Evolutionary conservation across 2,888 invertebrate species (phyloP).

Genomic region (Lumbricus terrestris): DNA sequence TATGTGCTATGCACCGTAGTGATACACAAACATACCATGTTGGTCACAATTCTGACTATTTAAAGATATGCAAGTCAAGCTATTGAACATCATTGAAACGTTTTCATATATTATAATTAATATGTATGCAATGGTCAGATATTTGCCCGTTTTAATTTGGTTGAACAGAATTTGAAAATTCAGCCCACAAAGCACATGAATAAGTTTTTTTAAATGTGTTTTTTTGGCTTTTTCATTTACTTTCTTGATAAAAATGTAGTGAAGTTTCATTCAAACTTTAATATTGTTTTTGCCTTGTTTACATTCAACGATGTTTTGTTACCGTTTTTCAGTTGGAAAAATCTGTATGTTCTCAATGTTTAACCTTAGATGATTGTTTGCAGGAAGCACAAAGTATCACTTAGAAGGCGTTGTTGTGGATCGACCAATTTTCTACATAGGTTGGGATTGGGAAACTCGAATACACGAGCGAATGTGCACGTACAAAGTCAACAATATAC

Average conservation of each 20-base stretch:
- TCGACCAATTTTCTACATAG: constrained; percentile 39
- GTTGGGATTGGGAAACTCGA: constrained; percentile 45
- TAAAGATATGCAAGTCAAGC: not conserved
- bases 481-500: constrained; percentile 48
- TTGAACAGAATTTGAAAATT: too few species aligned
- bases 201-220: too few species aligned
- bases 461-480: constrained; percentile 50
- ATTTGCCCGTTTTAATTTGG: too few species aligned
- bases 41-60: not conserved
- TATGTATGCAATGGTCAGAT: not conserved
- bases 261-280: not conserved
- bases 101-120: not conserved
- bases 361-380: constrained; percentile 14
- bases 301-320: not conserved
- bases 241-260: not conserved
- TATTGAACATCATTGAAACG: not conserved
- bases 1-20: not conserved
- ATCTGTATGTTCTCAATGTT: not conserved
- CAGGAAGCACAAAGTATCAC: constrained; percentile 45
- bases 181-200: too few species aligned
- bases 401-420: constrained; percentile 37
- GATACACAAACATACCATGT: not conserved
- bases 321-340: not conserved
- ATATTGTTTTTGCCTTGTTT: not conserved
- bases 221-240: too few species aligned